Base-by-base conservation (phyloP, 2,797 vertebrate genomes). In the Sebastes iracundus region DNA sequence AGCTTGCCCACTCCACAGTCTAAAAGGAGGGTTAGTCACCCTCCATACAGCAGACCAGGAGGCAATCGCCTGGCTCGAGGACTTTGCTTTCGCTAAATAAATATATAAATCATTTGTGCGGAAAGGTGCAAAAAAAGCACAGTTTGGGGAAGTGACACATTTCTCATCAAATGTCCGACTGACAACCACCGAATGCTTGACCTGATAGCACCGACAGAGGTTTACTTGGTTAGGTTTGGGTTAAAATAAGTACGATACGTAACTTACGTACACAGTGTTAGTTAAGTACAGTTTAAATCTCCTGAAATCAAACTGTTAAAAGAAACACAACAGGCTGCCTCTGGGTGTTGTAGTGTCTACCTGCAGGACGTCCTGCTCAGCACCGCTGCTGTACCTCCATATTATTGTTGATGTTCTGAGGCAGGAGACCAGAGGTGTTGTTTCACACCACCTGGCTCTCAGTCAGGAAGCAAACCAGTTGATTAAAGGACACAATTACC, bases 401-500 rank as follows among this genome's bases (percentile, higher is more conserved):
- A 20, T 75, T 27, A 64, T n/a, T 42, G 80, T 30, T 77, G 20
- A 58, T n/a, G 33, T 64, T 70, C 42, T 10, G 56, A 42, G 66
- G 66, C 75, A 49, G 59, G 7, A 72, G 69, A 85, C 10, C 77
- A 73, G 68, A 67, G 77, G 77, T 75, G 72, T 16, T 64, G 69
- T 70, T 82, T 71, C 68, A 60, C 81, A 67, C 81, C 89, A 87
- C 84, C 89, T 90, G 89, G 65, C 77, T 81, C 79, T 82, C 63
- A 33, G 73, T 75, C 18, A 53, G 69, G 84, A 80, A 60, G 22
- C 71, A 75, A 69, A 65, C 65, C 5, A 66, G 3, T 75, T 85
- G 79, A 87, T 87, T 89, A 89, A 85, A 87, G 70, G 59, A 85
- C 86, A 84, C 86, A 63, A 79, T 90, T 82, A 88, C 66, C 72